A percentile compares a stretch with the other conserved stretches of the same genome.
Evolutionary conservation across 2,113 vertebrate species (phyloP).

Genomic region (Erpornis zantholeuca): DNA sequence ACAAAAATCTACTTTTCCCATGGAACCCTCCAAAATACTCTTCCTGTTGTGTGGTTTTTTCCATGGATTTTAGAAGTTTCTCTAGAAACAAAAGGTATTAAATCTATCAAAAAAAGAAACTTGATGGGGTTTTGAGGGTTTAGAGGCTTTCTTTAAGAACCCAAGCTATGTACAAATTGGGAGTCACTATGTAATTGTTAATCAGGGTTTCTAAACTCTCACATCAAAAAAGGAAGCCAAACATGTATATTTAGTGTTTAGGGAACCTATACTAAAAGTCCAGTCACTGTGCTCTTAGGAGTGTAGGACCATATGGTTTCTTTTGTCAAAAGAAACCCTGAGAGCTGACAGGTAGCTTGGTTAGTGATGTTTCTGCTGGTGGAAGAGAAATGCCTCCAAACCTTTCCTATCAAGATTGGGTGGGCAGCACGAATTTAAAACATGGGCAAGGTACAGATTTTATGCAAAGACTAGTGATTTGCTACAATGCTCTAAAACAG

Average conservation of each 20-base stretch:
- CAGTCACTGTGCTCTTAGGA: neutral
- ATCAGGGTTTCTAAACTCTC: neutral
- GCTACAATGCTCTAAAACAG: neutral
- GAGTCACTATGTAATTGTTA: neutral
- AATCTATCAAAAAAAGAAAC: neutral
- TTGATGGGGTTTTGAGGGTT: neutral
- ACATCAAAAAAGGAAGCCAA: neutral
- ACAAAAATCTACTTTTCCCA: neutral
- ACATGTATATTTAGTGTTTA: neutral
- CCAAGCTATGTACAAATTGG: neutral
- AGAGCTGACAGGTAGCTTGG: neutral
- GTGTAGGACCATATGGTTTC: neutral
- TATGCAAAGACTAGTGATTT: neutral
- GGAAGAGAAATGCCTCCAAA: neutral
- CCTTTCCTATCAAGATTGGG: neutral
- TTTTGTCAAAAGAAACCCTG: neutral
- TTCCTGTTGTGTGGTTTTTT: neutral
- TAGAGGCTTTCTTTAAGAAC: neutral
- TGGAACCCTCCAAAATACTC: neutral
- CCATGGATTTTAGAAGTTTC: neutral
- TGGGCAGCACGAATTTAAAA: neutral
- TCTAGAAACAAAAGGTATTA: neutral
- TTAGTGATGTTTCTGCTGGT: neutral
- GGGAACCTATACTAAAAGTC: neutral
- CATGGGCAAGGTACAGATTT: neutral